Conservation (phyloP, 2,113 vertebrate genomes). For the Myrmophylax atrothorax region DNA sequence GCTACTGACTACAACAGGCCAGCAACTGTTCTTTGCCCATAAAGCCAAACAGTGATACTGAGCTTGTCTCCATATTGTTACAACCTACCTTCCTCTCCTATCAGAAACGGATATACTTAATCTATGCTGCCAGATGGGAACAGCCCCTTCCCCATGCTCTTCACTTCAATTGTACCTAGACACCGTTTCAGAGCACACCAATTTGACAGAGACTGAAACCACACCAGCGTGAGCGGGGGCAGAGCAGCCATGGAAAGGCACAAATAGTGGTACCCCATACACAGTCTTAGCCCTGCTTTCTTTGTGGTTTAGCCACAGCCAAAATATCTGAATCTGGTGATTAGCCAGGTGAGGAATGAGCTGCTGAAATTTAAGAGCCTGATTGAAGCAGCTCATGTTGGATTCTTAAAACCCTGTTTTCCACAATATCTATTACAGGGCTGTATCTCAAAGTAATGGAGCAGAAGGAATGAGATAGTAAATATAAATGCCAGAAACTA, state of each 20-base stretch:
- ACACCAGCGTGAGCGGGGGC: accelerated
- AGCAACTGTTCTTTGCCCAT: not conserved
- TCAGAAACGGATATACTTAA: not conserved
- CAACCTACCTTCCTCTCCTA: not conserved
- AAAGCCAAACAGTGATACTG: not conserved
- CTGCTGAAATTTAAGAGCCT: not conserved
- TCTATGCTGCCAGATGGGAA: not conserved
- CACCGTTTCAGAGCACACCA: not conserved
- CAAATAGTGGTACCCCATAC: not conserved
- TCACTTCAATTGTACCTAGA: not conserved
- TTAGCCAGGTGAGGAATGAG: not conserved
- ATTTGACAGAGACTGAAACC: not conserved
- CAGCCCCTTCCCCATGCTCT: too few relatives aligned
- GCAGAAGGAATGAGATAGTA: not conserved
- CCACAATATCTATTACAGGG: not conserved
- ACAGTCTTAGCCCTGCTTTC: not conserved
- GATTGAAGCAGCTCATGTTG: not conserved
- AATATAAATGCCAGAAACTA: not conserved
- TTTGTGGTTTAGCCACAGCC: not conserved
- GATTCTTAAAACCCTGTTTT: not conserved
- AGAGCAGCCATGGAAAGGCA: accelerated
- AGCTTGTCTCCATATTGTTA: not conserved
- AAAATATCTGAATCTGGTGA: not conserved
- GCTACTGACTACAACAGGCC: not conserved
- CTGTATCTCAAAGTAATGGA: not conserved